These are phyloP conservation scores for Nephila pilipes DNA, from an alignment of 1,140 invertebrate genomes.

Conservation along the genomic window DNA sequence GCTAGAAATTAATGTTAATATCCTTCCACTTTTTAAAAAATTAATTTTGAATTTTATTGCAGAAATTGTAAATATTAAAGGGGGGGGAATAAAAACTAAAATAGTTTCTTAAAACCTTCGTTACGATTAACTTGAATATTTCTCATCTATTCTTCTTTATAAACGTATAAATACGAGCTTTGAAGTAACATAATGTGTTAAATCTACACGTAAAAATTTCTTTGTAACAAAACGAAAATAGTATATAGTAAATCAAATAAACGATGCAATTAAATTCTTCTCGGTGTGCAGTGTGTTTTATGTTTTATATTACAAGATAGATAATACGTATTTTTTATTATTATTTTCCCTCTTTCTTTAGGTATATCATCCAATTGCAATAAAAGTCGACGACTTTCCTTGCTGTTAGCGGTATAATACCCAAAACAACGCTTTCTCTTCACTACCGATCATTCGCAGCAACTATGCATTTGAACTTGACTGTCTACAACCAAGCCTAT, in stretches of 20 bases:
- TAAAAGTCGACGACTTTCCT: slow-evolving; percentile 1
- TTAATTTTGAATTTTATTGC: no score
- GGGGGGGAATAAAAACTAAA: no score
- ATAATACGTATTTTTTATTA: background rate
- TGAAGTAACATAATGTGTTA: background rate
- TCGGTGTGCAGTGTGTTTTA: background rate
- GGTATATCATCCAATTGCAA: background rate
- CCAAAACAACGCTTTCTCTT: slow-evolving; percentile 34
- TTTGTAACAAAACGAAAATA: background rate
- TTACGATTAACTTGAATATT: no score
- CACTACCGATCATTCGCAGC: slow-evolving; percentile 24
- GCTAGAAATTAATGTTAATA: no score
- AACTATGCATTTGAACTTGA: slow-evolving; percentile 41
- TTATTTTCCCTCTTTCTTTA: background rate
- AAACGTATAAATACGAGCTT: background rate
- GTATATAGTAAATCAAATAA: background rate
- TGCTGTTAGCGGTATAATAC: background rate
- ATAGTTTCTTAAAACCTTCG: no score
- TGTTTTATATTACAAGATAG: slow-evolving; percentile 1
- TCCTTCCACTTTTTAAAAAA: no score
- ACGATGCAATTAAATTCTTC: slow-evolving; percentile 7
- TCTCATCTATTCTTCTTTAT: no score
- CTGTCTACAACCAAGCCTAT: slow-evolving; percentile 70
- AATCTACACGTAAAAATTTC: background rate
- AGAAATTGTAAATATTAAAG: no score